These are phyloP conservation scores for Mycogona germanica DNA, from an alignment of 2,888 invertebrate species.

Conservation along the genomic window DNA sequence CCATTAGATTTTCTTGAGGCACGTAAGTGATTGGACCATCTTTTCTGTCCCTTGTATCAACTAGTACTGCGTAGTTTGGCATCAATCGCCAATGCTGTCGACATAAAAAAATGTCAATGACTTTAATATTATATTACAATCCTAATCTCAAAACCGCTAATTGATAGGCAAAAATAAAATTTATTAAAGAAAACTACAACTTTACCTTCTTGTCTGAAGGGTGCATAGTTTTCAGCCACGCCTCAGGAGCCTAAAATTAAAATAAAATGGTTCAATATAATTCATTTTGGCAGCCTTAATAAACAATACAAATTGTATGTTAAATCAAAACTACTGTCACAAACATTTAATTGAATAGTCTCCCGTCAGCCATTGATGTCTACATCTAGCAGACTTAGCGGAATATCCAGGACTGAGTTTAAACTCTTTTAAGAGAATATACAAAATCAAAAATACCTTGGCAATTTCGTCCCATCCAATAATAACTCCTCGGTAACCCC, in stretches of 20 bases:
- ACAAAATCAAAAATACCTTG: conserved; percentile 43
- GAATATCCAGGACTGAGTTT: no score
- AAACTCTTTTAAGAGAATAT: no score
- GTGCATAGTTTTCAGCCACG: conserved; percentile 36
- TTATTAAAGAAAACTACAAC: no score
- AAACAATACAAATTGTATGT: no score
- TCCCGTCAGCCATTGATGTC: no score
- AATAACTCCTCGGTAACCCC: conserved; percentile 41
- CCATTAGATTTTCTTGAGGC: conserved; percentile 31
- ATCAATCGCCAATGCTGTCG: conserved; percentile 33
- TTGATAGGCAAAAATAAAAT: no score
- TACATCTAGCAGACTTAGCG: no score
- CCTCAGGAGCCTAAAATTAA: conserved; percentile 34
- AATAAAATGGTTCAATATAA: conserved; percentile 6
- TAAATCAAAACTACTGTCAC: no score
- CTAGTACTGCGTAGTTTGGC: conserved; percentile 41
- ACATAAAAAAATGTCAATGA: background rate
- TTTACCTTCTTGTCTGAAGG: conserved; percentile 24
- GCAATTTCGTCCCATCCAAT: conserved; percentile 38
- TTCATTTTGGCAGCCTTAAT: conserved; percentile 33
- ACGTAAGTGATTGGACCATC: conserved; percentile 39
- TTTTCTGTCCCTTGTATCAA: conserved; percentile 39
- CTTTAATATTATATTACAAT: conserved; percentile 5
- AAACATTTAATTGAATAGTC: no score
- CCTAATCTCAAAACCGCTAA: no score